Evolutionary conservation across 2,113 vertebrate species (phyloP).

Genomic region (Platysteira castanea): DNA sequence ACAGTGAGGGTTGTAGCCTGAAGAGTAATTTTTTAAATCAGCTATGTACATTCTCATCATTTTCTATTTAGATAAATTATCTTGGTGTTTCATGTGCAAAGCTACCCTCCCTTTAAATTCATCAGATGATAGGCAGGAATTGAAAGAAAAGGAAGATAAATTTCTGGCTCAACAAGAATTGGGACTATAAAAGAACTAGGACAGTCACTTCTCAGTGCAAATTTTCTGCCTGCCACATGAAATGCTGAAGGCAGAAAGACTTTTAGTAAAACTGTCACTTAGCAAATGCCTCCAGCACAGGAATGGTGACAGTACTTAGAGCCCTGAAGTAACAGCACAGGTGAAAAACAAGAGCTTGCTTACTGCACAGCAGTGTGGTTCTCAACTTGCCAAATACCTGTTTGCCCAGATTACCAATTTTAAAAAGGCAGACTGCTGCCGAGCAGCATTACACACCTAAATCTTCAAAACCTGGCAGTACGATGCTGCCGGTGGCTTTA

Average conservation of each 20-base stretch:
- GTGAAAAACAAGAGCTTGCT: neutral
- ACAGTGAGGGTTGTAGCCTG: neutral
- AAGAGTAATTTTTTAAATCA: neutral
- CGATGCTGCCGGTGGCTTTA: neutral
- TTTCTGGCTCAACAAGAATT: neutral
- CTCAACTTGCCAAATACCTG: neutral
- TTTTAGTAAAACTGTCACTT: neutral
- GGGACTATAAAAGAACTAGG: neutral
- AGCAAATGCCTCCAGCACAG: neutral
- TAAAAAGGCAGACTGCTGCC: neutral
- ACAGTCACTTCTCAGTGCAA: neutral
- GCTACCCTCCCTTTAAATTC: neutral
- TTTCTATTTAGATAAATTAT: neutral
- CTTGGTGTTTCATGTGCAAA: neutral
- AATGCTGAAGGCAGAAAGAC: neutral
- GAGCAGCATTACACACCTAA: neutral
- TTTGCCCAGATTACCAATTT: neutral
- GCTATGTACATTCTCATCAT: neutral
- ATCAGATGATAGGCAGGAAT: neutral
- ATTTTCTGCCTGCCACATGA: neutral
- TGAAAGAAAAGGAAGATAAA: neutral
- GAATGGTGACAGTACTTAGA: neutral
- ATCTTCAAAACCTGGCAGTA: neutral
- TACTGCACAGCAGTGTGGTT: accelerated
- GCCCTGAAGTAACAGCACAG: neutral